Conservation (phyloP, 2,888 invertebrate species). For the Ophion obscuratus region DNA sequence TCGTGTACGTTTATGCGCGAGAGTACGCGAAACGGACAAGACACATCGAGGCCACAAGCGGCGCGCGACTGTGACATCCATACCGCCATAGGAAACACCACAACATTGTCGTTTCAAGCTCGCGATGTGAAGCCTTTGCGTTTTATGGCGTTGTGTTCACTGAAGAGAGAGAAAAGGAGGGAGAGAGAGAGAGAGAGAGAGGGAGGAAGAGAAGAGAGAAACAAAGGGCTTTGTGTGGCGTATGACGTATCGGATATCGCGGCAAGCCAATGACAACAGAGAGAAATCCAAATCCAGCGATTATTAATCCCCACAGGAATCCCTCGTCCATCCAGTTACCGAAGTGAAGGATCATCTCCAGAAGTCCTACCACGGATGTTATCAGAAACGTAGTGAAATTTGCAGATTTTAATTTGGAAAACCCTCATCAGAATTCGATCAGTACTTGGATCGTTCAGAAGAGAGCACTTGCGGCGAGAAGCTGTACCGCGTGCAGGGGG, state of each 20-base stretch:
- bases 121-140: slow-evolving; percentile 70
- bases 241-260: background rate
- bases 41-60: slow-evolving; percentile 20
- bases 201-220: background rate
- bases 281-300: background rate
- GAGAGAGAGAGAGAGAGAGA: slow-evolving; percentile 8
- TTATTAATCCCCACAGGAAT: background rate
- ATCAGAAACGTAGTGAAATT: too few relatives aligned
- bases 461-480: too few relatives aligned
- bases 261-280: background rate
- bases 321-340: background rate
- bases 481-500: too few relatives aligned
- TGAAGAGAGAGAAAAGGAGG: background rate
- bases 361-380: too few relatives aligned
- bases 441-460: too few relatives aligned
- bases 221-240: background rate
- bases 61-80: slow-evolving; percentile 22
- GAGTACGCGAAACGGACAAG: slow-evolving; percentile 4
- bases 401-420: too few relatives aligned
- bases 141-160: slow-evolving; percentile 73
- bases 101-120: slow-evolving; percentile 79
- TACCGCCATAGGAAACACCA: slow-evolving; percentile 48
- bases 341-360: background rate
- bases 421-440: too few relatives aligned
- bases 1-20: slow-evolving; percentile 15